A percentile compares a stretch with the other conserved stretches of the same genome.
phyloP scores from a whole-genome alignment of 35 echinoderm and acorn worm genomes.

The Eucidaris tribuloides region DNA sequence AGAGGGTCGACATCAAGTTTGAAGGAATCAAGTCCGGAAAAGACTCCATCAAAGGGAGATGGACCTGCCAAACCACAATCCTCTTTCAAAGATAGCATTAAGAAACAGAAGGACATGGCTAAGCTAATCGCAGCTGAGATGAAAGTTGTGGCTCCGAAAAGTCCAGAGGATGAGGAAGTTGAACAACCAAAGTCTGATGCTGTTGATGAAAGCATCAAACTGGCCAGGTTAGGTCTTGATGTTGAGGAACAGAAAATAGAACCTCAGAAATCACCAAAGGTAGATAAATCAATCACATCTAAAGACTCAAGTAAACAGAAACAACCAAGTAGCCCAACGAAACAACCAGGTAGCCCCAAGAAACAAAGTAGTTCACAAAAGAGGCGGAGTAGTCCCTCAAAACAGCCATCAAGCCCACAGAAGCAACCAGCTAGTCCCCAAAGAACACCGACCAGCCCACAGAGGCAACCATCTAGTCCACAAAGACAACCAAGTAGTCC shows the following conservation, averaged over 20 bases:
- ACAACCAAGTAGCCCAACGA: no score
- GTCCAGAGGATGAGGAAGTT: background rate
- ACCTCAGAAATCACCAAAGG: no score
- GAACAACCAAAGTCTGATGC: constrained; percentile 36
- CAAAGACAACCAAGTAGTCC: constrained; percentile 4
- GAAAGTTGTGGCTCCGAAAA: background rate
- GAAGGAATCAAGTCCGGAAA: background rate
- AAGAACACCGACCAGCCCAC: background rate
- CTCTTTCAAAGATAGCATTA: background rate
- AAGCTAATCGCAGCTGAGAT: constrained; percentile 2
- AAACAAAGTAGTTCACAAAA: background rate
- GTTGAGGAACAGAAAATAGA: no score
- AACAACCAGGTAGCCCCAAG: no score
- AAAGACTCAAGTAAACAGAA: no score
- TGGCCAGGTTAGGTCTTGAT: constrained; percentile 37
- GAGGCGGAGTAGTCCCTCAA: background rate
- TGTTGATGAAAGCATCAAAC: constrained; percentile 54
- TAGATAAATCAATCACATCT: no score
- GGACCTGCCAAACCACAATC: background rate
- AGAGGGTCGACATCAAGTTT: constrained; percentile 1
- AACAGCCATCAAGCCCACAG: background rate
- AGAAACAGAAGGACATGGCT: constrained; percentile 16
- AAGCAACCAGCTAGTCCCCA: background rate
- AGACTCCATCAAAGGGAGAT: background rate
- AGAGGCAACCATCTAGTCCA: background rate